A percentile compares a stretch with the other conserved stretches of the same genome.
Conservation (phyloP, 53 echinoderm and acorn worm species). For the Patiria pectinifera region DNA sequence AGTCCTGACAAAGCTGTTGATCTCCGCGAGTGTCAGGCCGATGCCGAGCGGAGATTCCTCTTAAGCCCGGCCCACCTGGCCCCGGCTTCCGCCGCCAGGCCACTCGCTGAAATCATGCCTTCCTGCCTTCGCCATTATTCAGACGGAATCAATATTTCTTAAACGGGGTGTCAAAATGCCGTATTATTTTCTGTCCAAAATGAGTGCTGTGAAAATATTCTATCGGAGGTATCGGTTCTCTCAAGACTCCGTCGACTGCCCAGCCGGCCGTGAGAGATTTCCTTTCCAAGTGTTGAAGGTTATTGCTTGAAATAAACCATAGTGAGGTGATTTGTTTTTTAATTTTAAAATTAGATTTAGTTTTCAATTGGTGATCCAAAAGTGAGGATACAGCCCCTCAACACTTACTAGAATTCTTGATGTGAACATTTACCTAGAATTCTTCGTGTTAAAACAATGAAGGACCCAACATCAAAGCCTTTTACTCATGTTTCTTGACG, state of each 20-base stretch:
- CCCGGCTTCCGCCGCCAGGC: constrained; percentile 5
- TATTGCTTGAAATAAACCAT: too few relatives aligned
- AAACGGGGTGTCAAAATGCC: not conserved
- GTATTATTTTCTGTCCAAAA: not conserved
- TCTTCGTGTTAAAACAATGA: too few relatives aligned
- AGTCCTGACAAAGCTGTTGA: constrained; percentile 17
- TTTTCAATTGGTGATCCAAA: too few relatives aligned
- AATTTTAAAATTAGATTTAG: too few relatives aligned
- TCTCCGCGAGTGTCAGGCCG: constrained; percentile 19
- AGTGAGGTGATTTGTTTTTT: too few relatives aligned
- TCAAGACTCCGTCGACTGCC: too few relatives aligned
- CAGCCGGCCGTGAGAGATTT: not conserved
- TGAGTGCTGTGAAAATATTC: not conserved
- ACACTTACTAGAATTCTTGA: too few relatives aligned
- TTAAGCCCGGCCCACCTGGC: constrained; percentile 20
- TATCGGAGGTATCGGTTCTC: too few relatives aligned
- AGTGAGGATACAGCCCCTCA: too few relatives aligned
- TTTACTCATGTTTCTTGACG: not conserved
- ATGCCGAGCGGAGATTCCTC: constrained; percentile 21
- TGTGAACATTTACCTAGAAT: too few relatives aligned
- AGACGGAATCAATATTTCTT: not conserved
- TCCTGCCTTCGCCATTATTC: not conserved
- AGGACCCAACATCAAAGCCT: not conserved
- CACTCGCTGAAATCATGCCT: not conserved
- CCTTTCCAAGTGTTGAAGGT: not conserved